These are phyloP conservation scores for Pterocles burchelli DNA, from an alignment of 2,113 vertebrate genomes.

Conservation along the genomic window DNA sequence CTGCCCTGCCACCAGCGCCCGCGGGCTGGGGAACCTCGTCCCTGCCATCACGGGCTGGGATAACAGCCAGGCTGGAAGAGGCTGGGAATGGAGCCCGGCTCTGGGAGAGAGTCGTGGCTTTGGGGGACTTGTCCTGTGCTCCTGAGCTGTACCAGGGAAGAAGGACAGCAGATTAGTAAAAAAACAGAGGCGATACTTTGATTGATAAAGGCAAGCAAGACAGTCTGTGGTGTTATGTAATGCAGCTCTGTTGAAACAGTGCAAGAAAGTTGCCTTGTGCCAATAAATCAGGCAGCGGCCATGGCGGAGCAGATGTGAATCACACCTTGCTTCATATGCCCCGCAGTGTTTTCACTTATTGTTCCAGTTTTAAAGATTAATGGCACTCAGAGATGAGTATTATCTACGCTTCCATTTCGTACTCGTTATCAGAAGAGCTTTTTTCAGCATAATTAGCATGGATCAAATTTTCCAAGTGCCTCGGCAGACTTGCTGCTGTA, in stretches of 20 bases:
- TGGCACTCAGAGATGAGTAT: slow-evolving; percentile 51
- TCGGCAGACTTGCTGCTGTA: background rate
- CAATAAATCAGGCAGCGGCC: slow-evolving; percentile 55
- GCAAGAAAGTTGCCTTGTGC: slow-evolving; percentile 36
- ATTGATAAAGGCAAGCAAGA: background rate
- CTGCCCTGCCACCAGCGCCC: background rate
- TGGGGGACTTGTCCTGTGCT: background rate
- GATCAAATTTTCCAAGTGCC: slow-evolving; percentile 50
- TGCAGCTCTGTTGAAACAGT: slow-evolving; percentile 41
- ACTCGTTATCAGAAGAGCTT: slow-evolving; percentile 56
- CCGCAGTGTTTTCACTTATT: slow-evolving; percentile 58
- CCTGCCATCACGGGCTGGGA: fast-evolving
- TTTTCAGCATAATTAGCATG: slow-evolving; percentile 37
- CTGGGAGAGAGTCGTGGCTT: fast-evolving
- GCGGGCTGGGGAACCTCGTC: fast-evolving
- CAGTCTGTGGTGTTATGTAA: slow-evolving; percentile 30
- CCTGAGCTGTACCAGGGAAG: background rate
- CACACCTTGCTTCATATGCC: slow-evolving; percentile 72
- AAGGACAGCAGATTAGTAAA: background rate
- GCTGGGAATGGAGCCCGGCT: background rate
- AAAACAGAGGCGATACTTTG: background rate
- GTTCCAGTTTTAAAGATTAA: slow-evolving; percentile 66
- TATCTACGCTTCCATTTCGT: slow-evolving; percentile 47
- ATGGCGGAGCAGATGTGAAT: slow-evolving; percentile 59
- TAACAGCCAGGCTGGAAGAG: background rate